A percentile compares a stretch with the other conserved stretches of the same genome.
Conservation (phyloP, 2,797 vertebrate genomes). For the Pangasius krempfi region DNA sequence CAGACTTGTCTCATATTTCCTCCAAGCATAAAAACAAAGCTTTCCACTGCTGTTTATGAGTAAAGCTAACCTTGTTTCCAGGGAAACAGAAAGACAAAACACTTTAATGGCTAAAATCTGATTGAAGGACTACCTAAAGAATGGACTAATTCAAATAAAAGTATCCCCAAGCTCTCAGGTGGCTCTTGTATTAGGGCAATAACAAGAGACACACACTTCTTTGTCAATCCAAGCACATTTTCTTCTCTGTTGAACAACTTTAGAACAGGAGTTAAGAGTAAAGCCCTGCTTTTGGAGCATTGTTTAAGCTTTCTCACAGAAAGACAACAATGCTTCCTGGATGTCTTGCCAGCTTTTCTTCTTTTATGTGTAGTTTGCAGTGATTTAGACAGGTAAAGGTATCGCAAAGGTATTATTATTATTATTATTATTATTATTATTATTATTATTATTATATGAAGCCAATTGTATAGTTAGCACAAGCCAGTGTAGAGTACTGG, state of each 20-base stretch:
- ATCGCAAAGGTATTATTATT: not conserved
- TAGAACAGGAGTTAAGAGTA: not conserved
- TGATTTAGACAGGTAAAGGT: not conserved
- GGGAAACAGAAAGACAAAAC: constrained; percentile 30
- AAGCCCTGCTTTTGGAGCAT: not conserved
- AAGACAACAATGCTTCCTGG: not conserved
- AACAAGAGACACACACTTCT: constrained; percentile 8
- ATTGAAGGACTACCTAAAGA: constrained; percentile 45
- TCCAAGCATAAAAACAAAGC: constrained; percentile 33
- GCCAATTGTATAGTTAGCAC: not conserved
- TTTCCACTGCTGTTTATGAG: constrained; percentile 40
- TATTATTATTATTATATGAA: not conserved
- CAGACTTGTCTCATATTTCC: constrained; percentile 53
- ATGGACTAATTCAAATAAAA: constrained; percentile 21
- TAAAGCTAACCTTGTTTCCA: constrained; percentile 46
- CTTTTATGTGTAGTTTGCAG: not conserved
- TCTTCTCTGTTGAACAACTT: not conserved
- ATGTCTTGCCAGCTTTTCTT: not conserved
- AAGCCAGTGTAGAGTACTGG: not conserved
- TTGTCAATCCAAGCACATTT: constrained; percentile 11
- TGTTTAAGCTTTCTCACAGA: not conserved
- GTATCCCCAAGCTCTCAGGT: constrained; percentile 12
- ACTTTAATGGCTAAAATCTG: constrained; percentile 54
- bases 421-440: no score
- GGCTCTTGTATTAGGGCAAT: not conserved